Base-by-base conservation (phyloP, 2,888 invertebrate genomes). In the Meiosimyza platycephala region DNA sequence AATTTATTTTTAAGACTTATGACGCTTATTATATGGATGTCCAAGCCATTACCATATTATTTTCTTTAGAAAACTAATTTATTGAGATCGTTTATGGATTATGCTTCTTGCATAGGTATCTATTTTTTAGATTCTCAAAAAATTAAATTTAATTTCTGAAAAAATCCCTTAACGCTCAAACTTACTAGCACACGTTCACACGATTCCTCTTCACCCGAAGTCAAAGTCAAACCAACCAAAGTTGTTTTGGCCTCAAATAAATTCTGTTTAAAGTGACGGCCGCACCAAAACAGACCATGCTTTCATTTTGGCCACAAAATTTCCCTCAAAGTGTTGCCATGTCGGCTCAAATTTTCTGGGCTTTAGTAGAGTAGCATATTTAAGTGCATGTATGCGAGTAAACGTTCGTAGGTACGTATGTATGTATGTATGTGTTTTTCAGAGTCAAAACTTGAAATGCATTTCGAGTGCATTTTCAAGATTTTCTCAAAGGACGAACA, bases 271-370 rank as follows among this genome's bases (percentile, higher is more conserved):
- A 33, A n/a, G 15, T 60, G 60, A n/a, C 15, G 22, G 22, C 60
- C 28, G 51, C 72, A 65, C 71, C 72, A 75, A 73, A 75, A 72
- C 72, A 40, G 50, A 50, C 57, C 22, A 50, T 54, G 71, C 73
- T 75, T 72, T 72, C 70, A 72, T 73, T 76, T 72, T 72, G 64
- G 79, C 78, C 79, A 79, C 79, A 79, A 78, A 77, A 76, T 79
- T 77, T 76, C 73, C 78, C 77, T 74, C 77, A 79, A 77, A 79
- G 76, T 78, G 76, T 77, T 77, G 77, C 76, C 76, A 74, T 74
- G 78, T 64, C 64, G 64, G 51, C 64, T 64, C 13, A 54, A n/a
- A 54, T 54, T 54, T 54, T 54, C 54, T 4, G 48, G 55, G 16
- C 16, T 18, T 15, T 15, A 67, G 40, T 40, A 40, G 47, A 55